Percentiles rank a stretch among this genome's conserved stretches.
Evolutionary conservation across 1,140 invertebrate genomes (phyloP).

Genomic region (Caerostris extrusa): DNA sequence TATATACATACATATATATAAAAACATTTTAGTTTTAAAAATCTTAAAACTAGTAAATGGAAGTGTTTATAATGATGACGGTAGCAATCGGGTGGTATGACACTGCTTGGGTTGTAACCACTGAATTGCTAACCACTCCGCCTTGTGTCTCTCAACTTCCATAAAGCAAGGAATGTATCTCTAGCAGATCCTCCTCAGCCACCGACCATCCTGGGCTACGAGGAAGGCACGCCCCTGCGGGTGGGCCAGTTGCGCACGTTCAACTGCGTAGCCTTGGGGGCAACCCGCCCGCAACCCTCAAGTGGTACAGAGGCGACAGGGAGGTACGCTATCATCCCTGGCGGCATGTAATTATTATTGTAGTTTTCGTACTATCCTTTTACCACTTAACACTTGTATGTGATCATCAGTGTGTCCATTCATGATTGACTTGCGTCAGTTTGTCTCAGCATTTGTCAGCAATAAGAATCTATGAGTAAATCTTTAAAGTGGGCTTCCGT

Average conservation of each 20-base stretch:
- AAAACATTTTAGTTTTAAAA: too few relatives aligned
- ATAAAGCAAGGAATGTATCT: slow-evolving; percentile 80
- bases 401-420: too few relatives aligned
- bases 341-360: slow-evolving; percentile 76
- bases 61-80: too few relatives aligned
- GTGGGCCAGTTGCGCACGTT: slow-evolving; percentile 85
- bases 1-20: too few relatives aligned
- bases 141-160: slow-evolving; percentile 41
- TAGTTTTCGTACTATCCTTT: background rate
- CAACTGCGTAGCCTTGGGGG: slow-evolving; percentile 94
- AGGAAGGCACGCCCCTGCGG: slow-evolving; percentile 80
- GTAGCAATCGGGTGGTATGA: too few relatives aligned
- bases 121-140: too few relatives aligned
- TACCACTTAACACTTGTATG: background rate
- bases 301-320: slow-evolving; percentile 90
- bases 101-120: too few relatives aligned
- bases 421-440: too few relatives aligned
- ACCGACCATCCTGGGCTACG: slow-evolving; percentile 82
- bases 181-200: slow-evolving; percentile 82
- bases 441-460: too few relatives aligned
- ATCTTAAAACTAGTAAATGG: too few relatives aligned
- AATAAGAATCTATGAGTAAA: too few relatives aligned
- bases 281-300: slow-evolving; percentile 94
- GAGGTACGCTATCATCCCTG: slow-evolving; percentile 77
- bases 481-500: too few relatives aligned